These are phyloP conservation scores for Sinocyclocheilus rhinocerous DNA, from an alignment of 2,113 vertebrate genomes.

Conservation along the genomic window DNA sequence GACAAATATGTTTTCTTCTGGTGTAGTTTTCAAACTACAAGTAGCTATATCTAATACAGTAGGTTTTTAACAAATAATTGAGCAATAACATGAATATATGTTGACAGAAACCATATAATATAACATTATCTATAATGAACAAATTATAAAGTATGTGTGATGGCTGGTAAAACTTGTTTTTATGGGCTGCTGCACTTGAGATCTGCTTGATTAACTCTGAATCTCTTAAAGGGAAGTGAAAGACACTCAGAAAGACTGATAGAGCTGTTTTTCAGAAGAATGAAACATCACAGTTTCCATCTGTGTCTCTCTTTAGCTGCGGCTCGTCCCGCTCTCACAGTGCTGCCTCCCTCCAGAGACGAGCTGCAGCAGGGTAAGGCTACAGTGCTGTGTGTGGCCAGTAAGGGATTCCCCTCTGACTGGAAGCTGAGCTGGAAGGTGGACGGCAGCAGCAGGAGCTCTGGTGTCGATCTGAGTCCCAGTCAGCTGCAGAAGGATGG, in stretches of 20 bases:
- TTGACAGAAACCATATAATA: no score
- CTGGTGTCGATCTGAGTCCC: slow-evolving; percentile 31
- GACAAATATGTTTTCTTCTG: no score
- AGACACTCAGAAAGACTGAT: background rate
- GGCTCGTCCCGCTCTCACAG: slow-evolving; percentile 44
- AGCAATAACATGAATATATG: no score
- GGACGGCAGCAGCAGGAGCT: slow-evolving; percentile 25
- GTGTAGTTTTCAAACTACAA: no score
- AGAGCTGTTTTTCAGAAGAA: slow-evolving; percentile 1
- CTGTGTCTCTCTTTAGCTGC: slow-evolving; percentile 35
- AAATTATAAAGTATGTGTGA: no score
- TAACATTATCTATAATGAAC: no score
- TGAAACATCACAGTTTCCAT: slow-evolving; percentile 7
- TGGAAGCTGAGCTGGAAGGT: slow-evolving; percentile 59
- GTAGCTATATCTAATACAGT: no score
- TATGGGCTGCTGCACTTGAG: background rate
- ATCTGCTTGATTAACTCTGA: slow-evolving; percentile 25
- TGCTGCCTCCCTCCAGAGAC: slow-evolving; percentile 53
- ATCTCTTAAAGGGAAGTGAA: slow-evolving; percentile 27
- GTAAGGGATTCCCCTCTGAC: slow-evolving; percentile 60
- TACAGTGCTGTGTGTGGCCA: slow-evolving; percentile 52
- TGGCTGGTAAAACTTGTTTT: background rate
- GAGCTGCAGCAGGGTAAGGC: slow-evolving; percentile 48
- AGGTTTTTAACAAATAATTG: no score
- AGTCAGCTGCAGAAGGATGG: slow-evolving; percentile 30